Conservation (phyloP, 2,113 vertebrate species). For the Phylloscopus trochilus region DNA sequence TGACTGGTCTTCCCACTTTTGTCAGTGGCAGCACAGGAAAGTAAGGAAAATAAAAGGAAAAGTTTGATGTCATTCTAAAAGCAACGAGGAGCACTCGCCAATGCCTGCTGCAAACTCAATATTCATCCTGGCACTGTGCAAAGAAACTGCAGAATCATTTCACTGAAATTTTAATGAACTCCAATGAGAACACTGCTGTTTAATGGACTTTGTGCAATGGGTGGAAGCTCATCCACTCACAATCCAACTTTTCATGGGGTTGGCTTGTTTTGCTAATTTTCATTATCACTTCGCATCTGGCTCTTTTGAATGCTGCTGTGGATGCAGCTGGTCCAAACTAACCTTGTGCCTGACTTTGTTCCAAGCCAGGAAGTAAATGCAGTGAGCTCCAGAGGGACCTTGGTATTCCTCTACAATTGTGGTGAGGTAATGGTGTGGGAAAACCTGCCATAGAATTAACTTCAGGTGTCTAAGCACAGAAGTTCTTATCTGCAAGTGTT, state of each 20-base stretch:
- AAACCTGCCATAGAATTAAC: not conserved
- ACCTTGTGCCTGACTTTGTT: not conserved
- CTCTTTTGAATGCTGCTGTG: not conserved
- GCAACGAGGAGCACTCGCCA: not conserved
- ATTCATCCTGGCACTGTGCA: not conserved
- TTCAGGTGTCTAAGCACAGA: not conserved
- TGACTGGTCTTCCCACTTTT: not conserved
- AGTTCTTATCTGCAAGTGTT: not conserved
- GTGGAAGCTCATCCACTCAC: not conserved
- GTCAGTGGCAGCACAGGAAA: not conserved
- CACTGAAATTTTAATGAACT: slow-evolving; percentile 46
- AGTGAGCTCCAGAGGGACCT: not conserved
- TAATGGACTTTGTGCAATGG: slow-evolving; percentile 12
- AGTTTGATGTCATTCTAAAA: not conserved
- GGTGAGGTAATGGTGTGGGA: not conserved
- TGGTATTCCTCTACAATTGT: not conserved
- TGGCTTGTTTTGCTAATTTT: slow-evolving; percentile 3
- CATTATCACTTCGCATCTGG: not conserved
- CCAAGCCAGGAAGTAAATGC: not conserved
- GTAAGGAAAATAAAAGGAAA: not conserved
- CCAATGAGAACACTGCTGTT: not conserved
- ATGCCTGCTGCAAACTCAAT: not conserved
- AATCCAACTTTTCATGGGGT: not conserved
- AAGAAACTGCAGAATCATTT: slow-evolving; percentile 38
- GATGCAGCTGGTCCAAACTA: not conserved